These are phyloP conservation scores for Sisyra nigra DNA, from an alignment of 2,888 invertebrate species.

Conservation along the genomic window DNA sequence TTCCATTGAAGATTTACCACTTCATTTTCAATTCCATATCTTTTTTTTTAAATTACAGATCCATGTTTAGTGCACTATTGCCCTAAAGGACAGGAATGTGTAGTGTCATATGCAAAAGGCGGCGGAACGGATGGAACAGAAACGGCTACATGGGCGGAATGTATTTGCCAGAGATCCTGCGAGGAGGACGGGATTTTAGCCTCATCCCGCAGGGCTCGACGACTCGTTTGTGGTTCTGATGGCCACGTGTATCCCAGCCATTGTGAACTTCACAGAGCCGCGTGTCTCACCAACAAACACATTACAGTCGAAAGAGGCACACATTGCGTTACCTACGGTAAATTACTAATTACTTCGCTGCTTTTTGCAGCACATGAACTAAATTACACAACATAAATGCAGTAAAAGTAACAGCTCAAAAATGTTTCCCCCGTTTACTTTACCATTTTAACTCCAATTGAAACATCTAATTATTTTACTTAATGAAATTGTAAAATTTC, in stretches of 20 bases:
- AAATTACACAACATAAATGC: too few species aligned
- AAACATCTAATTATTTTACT: too few species aligned
- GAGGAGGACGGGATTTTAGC: slow-evolving; percentile 15
- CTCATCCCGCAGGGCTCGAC: slow-evolving; percentile 25
- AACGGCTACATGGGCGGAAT: slow-evolving; percentile 24
- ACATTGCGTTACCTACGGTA: slow-evolving; percentile 31
- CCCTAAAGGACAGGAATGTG: slow-evolving; percentile 46
- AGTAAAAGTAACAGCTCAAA: too few species aligned
- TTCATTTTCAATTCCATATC: slow-evolving; percentile 3
- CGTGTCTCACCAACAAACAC: slow-evolving; percentile 35
- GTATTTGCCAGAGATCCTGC: slow-evolving; percentile 44
- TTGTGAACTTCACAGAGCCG: slow-evolving; percentile 46
- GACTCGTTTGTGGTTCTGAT: slow-evolving; percentile 47
- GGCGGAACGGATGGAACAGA: neutral
- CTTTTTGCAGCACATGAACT: too few species aligned
- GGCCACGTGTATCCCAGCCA: slow-evolving; percentile 50
- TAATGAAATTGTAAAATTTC: too few species aligned
- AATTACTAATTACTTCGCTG: neutral
- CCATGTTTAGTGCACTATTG: slow-evolving; percentile 48
- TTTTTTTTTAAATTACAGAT: slow-evolving; percentile 28
- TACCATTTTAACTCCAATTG: too few species aligned
- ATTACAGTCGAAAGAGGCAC: slow-evolving; percentile 37
- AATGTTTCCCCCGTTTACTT: too few species aligned
- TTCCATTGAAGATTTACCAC: neutral
- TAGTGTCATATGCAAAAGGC: slow-evolving; percentile 24